Conservation (phyloP, 2,888 invertebrate species). For the Drosophila dives region DNA sequence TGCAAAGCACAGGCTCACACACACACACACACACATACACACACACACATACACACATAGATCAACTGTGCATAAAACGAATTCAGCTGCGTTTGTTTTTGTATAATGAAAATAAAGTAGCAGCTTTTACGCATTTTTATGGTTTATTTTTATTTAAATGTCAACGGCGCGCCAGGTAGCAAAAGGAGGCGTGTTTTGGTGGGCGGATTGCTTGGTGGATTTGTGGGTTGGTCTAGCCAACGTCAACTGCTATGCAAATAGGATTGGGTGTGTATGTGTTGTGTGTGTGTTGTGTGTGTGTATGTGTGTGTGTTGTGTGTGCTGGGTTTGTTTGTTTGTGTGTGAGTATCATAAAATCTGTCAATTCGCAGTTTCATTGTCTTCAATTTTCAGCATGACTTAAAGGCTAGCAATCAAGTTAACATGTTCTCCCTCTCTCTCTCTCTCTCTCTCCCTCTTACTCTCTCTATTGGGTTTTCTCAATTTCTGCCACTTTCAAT, state of each 20-base stretch:
- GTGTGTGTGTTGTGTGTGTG: constrained; percentile 7
- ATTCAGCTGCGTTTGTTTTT: constrained; percentile 27
- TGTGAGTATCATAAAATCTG: constrained; percentile 63
- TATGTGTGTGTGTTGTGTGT: constrained; percentile 9
- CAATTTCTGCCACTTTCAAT: not conserved
- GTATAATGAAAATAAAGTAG: constrained; percentile 76
- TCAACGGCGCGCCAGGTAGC: constrained; percentile 45
- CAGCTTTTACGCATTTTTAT: constrained; percentile 79
- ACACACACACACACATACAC: not conserved
- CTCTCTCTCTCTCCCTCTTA: not conserved
- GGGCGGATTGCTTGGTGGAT: not conserved
- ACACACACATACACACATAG: constrained; percentile 44
- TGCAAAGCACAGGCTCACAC: constrained; percentile 60
- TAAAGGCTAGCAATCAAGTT: constrained; percentile 50
- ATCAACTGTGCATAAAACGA: constrained; percentile 50
- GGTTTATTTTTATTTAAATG: constrained; percentile 71
- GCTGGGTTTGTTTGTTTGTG: not conserved
- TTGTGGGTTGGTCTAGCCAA: constrained; percentile 15
- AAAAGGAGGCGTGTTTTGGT: not conserved
- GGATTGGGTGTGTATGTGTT: constrained; percentile 26
- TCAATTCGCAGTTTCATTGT: constrained; percentile 72
- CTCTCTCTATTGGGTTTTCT: not conserved
- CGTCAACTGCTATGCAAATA: constrained; percentile 68
- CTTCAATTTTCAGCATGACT: constrained; percentile 64
- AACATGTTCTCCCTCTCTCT: not conserved